Conservation (phyloP, 2,797 vertebrate species). For the Chromobotia macracanthus region DNA sequence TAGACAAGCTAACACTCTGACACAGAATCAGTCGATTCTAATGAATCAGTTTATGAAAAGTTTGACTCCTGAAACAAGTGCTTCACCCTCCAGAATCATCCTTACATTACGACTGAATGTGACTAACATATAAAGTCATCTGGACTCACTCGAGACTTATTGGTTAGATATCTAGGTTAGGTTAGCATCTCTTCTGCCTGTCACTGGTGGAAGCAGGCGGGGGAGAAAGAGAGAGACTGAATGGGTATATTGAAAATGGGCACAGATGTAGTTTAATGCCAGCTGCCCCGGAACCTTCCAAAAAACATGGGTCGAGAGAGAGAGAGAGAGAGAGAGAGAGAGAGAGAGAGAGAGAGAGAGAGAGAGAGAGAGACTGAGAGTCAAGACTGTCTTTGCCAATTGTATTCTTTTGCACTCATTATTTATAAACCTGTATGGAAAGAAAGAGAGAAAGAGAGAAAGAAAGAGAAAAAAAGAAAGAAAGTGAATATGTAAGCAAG, state of each 20-base stretch:
- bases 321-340: constrained; percentile 27
- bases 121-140: not conserved
- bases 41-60: no score
- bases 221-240: constrained; percentile 55
- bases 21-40: not conserved
- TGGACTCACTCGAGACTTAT: not conserved
- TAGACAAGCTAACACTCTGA: not conserved
- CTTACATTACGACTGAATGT: not conserved
- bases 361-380: constrained; percentile 32
- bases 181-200: no score
- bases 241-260: constrained; percentile 64
- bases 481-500: no score
- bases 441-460: constrained; percentile 19
- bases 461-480: constrained; percentile 20
- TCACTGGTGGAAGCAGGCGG: constrained; percentile 33
- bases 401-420: no score
- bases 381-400: no score
- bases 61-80: no score
- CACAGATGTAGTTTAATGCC: constrained; percentile 62
- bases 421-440: no score
- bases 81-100: not conserved
- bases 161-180: no score
- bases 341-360: not conserved
- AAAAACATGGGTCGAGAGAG: constrained; percentile 18
- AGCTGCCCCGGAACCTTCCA: constrained; percentile 62